Evolutionary conservation across 1,140 invertebrate species (phyloP), one percentile per base, ranked within the genome.

Genomic region (Magallana gigas): DNA sequence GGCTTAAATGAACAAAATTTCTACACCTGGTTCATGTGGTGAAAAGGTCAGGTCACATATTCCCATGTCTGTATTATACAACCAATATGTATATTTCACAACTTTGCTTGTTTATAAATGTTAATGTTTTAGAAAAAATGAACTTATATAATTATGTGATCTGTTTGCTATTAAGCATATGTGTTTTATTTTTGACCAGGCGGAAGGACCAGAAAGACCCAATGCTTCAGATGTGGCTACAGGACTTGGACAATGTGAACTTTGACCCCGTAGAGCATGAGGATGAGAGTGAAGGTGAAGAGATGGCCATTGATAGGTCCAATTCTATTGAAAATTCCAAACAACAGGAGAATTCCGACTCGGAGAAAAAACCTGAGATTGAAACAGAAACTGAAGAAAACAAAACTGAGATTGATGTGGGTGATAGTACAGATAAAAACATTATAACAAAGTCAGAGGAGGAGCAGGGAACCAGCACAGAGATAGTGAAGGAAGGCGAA

Each of bases 201-300:
- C 87, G 91, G 48, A 90, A 84, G 58, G 83, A 84, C 58, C 16
- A 62, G 1, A 84, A 8, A 18, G 59, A 84, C 18, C 86, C 87
- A 48, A 91, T 90, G 64, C 88, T 92, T 9, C 87, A 88, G 57
- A 84, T 91, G 48, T 92, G 92, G 92, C 85, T 88, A 59, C 89
- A 88, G 48, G 88, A 91, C 18, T 90, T 88, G 84, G 87, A 90
- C 18, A 89, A 86, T 29, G 86, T 83, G 14, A 57, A 87, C 23
- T 64, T 83, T 71, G 85, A 88, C 84, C 18, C 88, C 68, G 57
- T 87, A 85, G 59, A 85, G 71, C n/a, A 86, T 68, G 57, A 84
- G 14, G 81, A 7, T 12, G 57, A 81, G 8, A 64, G 57, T 71
- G 57, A 62, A 29, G 59, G 36, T 14, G 82, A 57, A 57, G 11